phyloP scores from a whole-genome alignment of 1,140 invertebrate genomes.

The Bombus picipes region DNA sequence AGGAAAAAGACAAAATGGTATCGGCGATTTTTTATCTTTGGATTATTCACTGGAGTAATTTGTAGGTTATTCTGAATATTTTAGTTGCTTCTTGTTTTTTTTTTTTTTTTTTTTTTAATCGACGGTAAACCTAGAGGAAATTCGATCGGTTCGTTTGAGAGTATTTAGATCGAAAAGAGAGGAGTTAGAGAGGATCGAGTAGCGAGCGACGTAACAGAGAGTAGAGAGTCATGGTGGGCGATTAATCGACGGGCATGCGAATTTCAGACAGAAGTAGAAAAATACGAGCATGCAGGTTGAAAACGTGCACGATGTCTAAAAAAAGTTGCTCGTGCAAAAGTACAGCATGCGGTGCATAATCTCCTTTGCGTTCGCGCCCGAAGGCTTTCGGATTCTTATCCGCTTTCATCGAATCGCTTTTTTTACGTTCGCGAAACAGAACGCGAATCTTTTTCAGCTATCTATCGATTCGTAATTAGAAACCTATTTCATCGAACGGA shows the following conservation, averaged over 20 bases:
- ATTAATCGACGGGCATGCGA: conserved; percentile 53
- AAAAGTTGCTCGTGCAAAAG: conserved; percentile 52
- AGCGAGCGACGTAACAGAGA: conserved; percentile 64
- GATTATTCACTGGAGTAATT: conserved; percentile 4
- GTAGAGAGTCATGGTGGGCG: conserved; percentile 56
- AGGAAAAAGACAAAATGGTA: no score
- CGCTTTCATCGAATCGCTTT: not conserved
- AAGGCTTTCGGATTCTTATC: conserved; percentile 33
- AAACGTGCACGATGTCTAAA: conserved; percentile 35
- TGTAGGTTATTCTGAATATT: not conserved
- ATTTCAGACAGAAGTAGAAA: conserved; percentile 53
- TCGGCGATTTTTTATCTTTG: not conserved
- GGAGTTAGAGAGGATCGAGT: conserved; percentile 41
- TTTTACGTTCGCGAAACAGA: no score
- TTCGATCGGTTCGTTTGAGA: not conserved
- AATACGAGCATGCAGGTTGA: conserved; percentile 52
- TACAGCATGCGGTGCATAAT: conserved; percentile 66
- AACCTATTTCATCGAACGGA: no score
- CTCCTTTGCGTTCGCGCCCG: conserved; percentile 44
- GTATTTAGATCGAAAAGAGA: not conserved
- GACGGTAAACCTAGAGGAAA: not conserved
- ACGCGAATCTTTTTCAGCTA: not conserved
- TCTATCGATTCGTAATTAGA: not conserved
- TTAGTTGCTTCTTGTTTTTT: not conserved
- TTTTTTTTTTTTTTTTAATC: not conserved